Conservation (phyloP, 1,140 invertebrate genomes). For the Drosophila kanapiae region DNA sequence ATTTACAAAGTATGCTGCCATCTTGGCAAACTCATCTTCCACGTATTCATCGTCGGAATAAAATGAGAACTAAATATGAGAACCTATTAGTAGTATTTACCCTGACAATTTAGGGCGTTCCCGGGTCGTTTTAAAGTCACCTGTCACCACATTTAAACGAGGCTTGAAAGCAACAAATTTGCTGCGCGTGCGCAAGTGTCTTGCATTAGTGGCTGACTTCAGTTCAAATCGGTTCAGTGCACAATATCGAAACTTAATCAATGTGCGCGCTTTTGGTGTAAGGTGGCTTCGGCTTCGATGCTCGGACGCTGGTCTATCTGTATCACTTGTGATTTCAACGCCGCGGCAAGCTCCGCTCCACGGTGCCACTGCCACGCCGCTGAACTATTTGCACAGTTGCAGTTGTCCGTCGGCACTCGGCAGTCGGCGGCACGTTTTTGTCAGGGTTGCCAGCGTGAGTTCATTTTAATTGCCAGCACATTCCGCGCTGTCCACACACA, state of each 20-base stretch:
- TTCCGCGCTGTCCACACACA: constrained; percentile 53
- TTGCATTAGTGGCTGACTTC: not conserved
- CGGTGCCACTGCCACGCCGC: not conserved
- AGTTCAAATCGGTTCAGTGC: constrained; percentile 1
- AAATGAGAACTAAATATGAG: not conserved
- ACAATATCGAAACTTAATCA: constrained; percentile 34
- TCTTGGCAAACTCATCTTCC: not conserved
- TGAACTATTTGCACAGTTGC: constrained; percentile 46
- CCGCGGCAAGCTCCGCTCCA: not conserved
- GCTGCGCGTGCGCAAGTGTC: constrained; percentile 66
- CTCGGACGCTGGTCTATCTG: constrained; percentile 33
- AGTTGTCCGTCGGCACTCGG: constrained; percentile 17
- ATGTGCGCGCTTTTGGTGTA: constrained; percentile 62
- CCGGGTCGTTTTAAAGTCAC: not conserved
- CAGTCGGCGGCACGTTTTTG: constrained; percentile 65
- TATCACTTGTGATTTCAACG: constrained; percentile 53
- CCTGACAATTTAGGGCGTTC: not conserved
- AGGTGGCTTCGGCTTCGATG: constrained; percentile 12
- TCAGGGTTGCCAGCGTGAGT: constrained; percentile 82
- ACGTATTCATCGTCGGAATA: not conserved
- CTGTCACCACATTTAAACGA: not conserved
- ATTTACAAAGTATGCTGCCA: not conserved
- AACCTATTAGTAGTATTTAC: not conserved
- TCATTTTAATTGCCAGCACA: constrained; percentile 80
- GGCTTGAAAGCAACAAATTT: constrained; percentile 71